Evolutionary conservation across 1,140 invertebrate genomes (phyloP), one percentile per base, ranked within the genome.

Genomic region (Drosophila teissieri): DNA sequence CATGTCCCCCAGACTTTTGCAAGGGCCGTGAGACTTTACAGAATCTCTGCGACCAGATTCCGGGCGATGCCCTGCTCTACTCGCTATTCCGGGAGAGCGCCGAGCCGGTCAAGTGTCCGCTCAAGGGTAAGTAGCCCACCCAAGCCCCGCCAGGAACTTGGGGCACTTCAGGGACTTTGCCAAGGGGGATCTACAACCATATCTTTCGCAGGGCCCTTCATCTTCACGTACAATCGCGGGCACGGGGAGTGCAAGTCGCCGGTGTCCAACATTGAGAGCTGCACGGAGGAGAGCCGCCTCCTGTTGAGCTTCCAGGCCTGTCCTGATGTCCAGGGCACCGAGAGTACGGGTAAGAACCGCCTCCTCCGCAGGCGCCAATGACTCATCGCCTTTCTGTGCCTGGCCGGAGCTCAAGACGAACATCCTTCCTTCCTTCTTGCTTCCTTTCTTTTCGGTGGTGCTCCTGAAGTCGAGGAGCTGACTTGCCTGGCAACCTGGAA

Each of bases 221-320:
- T 90, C 53, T 95, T 95, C 82, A 94, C 93, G 40, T 95, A 95
- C 73, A 94, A 93, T 81, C 93, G 95, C 44, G 97, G 97, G 8
- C 95, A 96, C 51, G 96, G 96, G 1, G 97, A 97, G 85, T 98
- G 97, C 92, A 94, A 93, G 11, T 95, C 95, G 75, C 97, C 97
- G 1, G 95, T 95, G 17, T 98, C 97, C 56, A 96, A 96, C 69
- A 96, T 97, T 39, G 97, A 98, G 91, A 96, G 96, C 52, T 98
- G 97, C 93, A 98, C 96, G 2, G 97, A 98, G 83, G 96, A 97
- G 83, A 97, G 96, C 69, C 94, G 96, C 68, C 93, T 98, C 34
- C 93, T 98, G 45, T 94, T 98, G 78, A 95, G 95, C 90, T 98
- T 98, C 92, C 97, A 98, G 93, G 97, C 97, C 15, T 98, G 97